A percentile compares a stretch with the other conserved stretches of the same genome.
phyloP scores from a whole-genome alignment of 2,113 vertebrate species.

The Clarias magur region DNA sequence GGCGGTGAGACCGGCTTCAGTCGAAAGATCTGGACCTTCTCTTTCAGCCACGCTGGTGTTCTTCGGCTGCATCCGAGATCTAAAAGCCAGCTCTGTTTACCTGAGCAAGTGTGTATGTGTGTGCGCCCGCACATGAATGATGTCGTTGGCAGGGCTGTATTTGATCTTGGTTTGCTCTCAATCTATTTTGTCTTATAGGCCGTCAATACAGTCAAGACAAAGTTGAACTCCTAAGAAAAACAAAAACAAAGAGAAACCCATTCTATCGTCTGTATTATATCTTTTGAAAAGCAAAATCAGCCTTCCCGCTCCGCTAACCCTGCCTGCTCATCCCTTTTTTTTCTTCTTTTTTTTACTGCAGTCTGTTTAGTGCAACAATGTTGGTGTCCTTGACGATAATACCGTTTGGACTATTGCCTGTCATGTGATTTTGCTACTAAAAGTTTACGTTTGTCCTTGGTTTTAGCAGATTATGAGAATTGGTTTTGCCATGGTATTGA shows the following conservation, averaged over 20 bases:
- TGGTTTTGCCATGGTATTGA: neutral
- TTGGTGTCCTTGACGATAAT: neutral
- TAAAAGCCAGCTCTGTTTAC: neutral
- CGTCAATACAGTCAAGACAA: neutral
- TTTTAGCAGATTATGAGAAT: neutral
- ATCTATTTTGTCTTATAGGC: neutral
- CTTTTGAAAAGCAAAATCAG: neutral
- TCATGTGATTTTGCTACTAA: neutral
- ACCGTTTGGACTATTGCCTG: neutral
- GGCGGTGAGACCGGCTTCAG: neutral
- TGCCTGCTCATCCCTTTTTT: neutral
- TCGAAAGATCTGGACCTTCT: neutral
- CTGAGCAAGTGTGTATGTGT: neutral
- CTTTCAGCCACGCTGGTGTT: neutral
- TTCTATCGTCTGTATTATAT: neutral
- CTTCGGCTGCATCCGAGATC: neutral
- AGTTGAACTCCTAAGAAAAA: neutral
- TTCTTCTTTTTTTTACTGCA: neutral
- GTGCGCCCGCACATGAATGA: neutral
- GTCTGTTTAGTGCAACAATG: neutral
- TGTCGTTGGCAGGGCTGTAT: neutral
- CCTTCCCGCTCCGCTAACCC: neutral
- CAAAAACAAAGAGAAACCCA: neutral
- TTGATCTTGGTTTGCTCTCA: neutral
- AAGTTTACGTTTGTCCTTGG: neutral